Evolutionary conservation across 2,888 invertebrate genomes (phyloP).

Genomic region (Cataglyphis altisquamis): DNA sequence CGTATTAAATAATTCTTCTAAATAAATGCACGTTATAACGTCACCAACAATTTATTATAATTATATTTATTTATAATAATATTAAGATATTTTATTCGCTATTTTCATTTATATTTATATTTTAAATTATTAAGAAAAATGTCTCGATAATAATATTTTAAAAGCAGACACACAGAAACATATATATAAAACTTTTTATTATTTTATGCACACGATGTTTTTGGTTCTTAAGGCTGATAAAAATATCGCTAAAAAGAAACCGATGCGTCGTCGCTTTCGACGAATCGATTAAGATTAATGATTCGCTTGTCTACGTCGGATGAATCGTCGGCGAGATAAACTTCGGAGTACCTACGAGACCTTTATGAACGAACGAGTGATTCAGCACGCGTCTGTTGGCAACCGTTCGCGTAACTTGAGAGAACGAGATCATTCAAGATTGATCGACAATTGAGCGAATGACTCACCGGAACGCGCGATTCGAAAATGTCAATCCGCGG

Average conservation of each 20-base stretch:
- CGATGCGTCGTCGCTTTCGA: slow-evolving; percentile 16
- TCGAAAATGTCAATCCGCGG: slow-evolving; percentile 25
- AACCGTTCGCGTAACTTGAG: slow-evolving; percentile 7
- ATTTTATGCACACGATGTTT: not conserved
- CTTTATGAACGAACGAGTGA: slow-evolving; percentile 40
- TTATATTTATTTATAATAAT: too few relatives aligned
- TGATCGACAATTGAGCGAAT: slow-evolving; percentile 42
- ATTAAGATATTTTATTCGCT: not conserved
- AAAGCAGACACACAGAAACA: not conserved
- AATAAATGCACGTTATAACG: too few relatives aligned
- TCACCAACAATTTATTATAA: too few relatives aligned
- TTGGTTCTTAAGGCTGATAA: not conserved
- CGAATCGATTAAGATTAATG: slow-evolving; percentile 59
- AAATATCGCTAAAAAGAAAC: not conserved
- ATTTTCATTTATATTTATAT: not conserved
- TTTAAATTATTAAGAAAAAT: not conserved
- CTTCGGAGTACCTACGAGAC: slow-evolving; percentile 6
- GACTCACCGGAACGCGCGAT: slow-evolving; percentile 41
- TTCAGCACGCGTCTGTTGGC: slow-evolving; percentile 34
- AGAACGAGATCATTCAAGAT: slow-evolving; percentile 32
- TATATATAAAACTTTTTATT: not conserved
- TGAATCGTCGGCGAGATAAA: slow-evolving; percentile 26
- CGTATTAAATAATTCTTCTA: not conserved
- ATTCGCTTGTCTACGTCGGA: slow-evolving; percentile 14
- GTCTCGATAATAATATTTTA: not conserved